These are phyloP conservation scores for Metacarcinus magister DNA, from an alignment of 2,888 invertebrate species.

Conservation along the genomic window DNA sequence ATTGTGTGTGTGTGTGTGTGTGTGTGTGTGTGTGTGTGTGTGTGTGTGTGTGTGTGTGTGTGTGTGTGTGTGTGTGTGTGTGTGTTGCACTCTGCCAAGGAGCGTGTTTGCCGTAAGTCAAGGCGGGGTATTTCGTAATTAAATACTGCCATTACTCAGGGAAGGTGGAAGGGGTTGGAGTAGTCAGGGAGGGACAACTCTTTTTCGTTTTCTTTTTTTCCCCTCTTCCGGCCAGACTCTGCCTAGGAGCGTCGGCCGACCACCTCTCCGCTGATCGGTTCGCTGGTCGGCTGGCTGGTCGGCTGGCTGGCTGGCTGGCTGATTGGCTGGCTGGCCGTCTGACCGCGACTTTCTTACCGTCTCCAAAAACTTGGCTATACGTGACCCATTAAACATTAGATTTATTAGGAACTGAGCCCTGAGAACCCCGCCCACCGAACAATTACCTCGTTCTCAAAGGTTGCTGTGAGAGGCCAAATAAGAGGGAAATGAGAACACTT, in stretches of 20 bases:
- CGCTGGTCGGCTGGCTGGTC: neutral
- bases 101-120: neutral
- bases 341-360: slow-evolving; percentile 34
- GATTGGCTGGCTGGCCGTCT: neutral
- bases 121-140: neutral
- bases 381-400: slow-evolving; percentile 46
- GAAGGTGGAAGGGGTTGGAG: neutral
- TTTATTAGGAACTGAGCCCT: slow-evolving; percentile 32
- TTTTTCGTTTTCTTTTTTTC: slow-evolving; percentile 3
- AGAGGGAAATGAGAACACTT: neutral
- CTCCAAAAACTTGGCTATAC: slow-evolving; percentile 22
- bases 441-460: neutral
- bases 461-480: neutral
- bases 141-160: neutral
- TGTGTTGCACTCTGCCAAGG: too few species aligned
- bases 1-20: slow-evolving; percentile 18
- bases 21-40: slow-evolving; percentile 48
- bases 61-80: neutral
- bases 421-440: neutral
- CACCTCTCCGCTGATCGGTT: slow-evolving; percentile 16
- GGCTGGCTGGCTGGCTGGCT: neutral
- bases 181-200: slow-evolving; percentile 17
- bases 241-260: slow-evolving; percentile 10
- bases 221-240: slow-evolving; percentile 13
- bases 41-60: slow-evolving; percentile 29